Percentiles rank a stretch among this genome's conserved stretches.
These are phyloP conservation scores for Nomada lathburiana DNA, from an alignment of 2,888 invertebrate genomes.

Conservation along the genomic window DNA sequence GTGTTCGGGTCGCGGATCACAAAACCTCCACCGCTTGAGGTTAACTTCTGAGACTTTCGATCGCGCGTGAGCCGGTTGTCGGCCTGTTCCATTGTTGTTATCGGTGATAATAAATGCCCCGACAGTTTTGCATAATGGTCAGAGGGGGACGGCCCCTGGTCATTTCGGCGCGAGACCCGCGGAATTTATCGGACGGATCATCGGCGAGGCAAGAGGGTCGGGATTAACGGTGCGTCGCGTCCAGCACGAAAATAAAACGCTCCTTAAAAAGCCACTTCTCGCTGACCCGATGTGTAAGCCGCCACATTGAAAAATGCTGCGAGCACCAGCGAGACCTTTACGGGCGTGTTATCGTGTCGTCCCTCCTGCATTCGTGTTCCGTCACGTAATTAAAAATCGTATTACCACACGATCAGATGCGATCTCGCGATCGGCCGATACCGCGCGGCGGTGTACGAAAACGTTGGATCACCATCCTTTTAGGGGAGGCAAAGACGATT, in stretches of 20 bases:
- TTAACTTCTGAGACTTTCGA: conserved; percentile 38
- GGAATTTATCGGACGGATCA: conserved; percentile 72
- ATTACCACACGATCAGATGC: conserved; percentile 24
- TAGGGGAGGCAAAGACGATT: neutral
- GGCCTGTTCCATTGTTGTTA: conserved; percentile 38
- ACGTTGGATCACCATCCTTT: neutral
- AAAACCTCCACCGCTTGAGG: neutral
- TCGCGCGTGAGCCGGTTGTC: conserved; percentile 16
- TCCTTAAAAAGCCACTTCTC: conserved; percentile 70
- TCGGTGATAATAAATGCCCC: conserved; percentile 69
- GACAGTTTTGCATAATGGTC: conserved; percentile 60
- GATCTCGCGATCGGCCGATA: conserved; percentile 6
- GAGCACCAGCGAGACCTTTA: conserved; percentile 57
- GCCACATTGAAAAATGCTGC: conserved; percentile 64
- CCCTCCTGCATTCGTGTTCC: conserved; percentile 17
- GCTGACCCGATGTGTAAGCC: conserved; percentile 56
- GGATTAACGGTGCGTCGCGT: conserved; percentile 72
- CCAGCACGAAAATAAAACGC: conserved; percentile 73
- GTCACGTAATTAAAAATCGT: conserved; percentile 38
- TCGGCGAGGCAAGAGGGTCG: conserved; percentile 73
- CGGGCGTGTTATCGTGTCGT: conserved; percentile 43
- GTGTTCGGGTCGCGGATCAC: conserved; percentile 1
- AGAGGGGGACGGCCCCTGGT: conserved; percentile 42
- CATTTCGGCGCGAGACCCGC: conserved; percentile 58
- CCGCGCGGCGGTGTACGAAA: neutral